phyloP scores from a whole-genome alignment of 2,888 invertebrate genomes.

The Podabrus alpinus region DNA sequence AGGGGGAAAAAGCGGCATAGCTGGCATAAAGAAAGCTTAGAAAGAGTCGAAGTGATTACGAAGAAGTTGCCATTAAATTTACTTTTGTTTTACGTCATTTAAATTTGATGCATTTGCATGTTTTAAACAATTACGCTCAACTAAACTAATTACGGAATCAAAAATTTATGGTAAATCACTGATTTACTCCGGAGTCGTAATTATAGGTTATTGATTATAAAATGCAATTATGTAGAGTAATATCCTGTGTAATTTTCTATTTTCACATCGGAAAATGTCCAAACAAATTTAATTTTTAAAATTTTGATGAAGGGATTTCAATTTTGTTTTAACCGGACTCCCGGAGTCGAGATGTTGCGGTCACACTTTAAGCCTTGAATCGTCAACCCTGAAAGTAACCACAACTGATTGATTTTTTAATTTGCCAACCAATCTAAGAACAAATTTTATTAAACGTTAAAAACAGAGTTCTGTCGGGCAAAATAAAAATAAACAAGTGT shows the following conservation, averaged over 20 bases:
- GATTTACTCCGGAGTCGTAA: conserved; percentile 3
- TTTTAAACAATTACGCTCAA: neutral
- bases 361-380: neutral
- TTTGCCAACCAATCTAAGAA: neutral
- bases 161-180: neutral
- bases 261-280: neutral
- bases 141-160: neutral
- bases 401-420: neutral
- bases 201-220: conserved; percentile 10
- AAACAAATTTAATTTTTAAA: neutral
- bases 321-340: neutral
- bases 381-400: neutral
- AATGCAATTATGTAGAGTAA: conserved; percentile 5
- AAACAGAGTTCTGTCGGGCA: neutral
- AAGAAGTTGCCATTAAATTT: conserved; percentile 15
- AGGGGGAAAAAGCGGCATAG: conserved; percentile 35
- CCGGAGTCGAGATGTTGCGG: neutral
- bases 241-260: neutral
- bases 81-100: conserved; percentile 19
- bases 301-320: neutral
- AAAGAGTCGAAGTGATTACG: conserved; percentile 20
- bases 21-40: conserved; percentile 8
- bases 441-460: neutral
- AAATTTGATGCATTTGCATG: neutral
- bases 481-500: neutral